Evolutionary conservation across 2,113 vertebrate genomes (phyloP).

Genomic region (Seriola rivoliana): DNA sequence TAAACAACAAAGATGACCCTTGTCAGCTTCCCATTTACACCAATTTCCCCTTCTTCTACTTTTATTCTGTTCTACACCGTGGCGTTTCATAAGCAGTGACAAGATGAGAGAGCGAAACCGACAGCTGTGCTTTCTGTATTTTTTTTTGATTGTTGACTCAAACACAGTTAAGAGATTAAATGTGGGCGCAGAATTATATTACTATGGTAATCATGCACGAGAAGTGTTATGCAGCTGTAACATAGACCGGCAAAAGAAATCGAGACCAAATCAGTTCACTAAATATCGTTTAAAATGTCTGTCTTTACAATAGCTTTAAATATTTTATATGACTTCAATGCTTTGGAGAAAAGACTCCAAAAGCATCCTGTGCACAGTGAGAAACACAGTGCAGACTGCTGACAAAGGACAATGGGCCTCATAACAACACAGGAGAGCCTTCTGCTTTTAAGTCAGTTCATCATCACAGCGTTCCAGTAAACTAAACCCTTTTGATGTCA

Average conservation of each 20-base stretch:
- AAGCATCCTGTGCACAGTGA: constrained; percentile 60
- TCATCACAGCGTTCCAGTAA: constrained; percentile 62
- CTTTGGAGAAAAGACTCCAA: constrained; percentile 24
- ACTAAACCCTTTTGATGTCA: constrained; percentile 68
- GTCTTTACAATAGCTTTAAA: neutral
- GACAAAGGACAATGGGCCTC: constrained; percentile 66
- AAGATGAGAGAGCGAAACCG: constrained; percentile 65
- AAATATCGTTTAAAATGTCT: neutral
- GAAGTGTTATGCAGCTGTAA: neutral
- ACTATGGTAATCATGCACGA: neutral
- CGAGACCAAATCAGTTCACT: neutral
- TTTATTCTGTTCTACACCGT: constrained; percentile 56
- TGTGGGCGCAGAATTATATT: neutral
- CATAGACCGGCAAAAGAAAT: neutral
- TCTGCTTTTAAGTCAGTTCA: constrained; percentile 73
- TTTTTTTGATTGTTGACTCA: neutral
- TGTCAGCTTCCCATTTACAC: constrained; percentile 77
- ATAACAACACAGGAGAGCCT: constrained; percentile 60
- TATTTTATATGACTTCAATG: constrained; percentile 19
- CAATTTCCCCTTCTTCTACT: constrained; percentile 73
- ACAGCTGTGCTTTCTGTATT: constrained; percentile 25
- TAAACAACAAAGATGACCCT: constrained; percentile 78
- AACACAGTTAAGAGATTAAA: neutral
- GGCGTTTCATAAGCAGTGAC: constrained; percentile 27
- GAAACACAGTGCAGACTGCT: constrained; percentile 35